Evolutionary conservation across 2,888 invertebrate species (phyloP).

Genomic region (Scaptodrosophila latifasciaeformis): DNA sequence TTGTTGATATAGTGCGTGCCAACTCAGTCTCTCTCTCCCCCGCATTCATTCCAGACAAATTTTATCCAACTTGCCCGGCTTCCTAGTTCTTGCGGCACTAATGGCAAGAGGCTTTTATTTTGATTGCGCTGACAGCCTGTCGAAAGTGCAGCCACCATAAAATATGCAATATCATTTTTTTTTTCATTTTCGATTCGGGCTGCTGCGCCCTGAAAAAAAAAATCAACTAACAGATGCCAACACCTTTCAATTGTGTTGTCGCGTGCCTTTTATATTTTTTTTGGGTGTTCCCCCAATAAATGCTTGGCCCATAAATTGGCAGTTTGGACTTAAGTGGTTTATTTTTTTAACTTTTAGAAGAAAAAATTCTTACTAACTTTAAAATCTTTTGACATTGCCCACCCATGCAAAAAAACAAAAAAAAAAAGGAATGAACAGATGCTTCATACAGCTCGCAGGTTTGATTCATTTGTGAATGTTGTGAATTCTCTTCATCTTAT

Average conservation of each 20-base stretch:
- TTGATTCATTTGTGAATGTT: conserved; percentile 23
- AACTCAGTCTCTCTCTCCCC: neutral
- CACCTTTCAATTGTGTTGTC: conserved; percentile 39
- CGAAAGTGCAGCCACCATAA: conserved; percentile 34
- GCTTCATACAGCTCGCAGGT: conserved; percentile 68
- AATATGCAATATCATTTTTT: conserved; percentile 63
- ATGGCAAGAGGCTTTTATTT: too few species aligned
- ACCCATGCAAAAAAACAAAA: neutral
- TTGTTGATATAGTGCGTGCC: too few species aligned
- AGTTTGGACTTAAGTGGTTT: conserved; percentile 18
- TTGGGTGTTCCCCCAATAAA: neutral
- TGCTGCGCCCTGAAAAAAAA: neutral
- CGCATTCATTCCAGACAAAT: neutral
- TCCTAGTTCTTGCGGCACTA: conserved; percentile 21
- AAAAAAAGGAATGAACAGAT: conserved; percentile 55
- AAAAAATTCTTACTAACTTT: too few species aligned
- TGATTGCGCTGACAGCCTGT: conserved; percentile 4
- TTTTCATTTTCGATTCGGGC: neutral
- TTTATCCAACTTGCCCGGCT: too few species aligned
- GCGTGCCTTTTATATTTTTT: conserved; percentile 19
- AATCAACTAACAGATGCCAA: conserved; percentile 29
- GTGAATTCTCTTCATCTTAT: too few species aligned
- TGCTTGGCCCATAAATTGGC: conserved; percentile 25
- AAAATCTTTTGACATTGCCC: neutral
- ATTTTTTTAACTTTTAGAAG: too few species aligned